Base-by-base conservation (phyloP, 2,888 invertebrate genomes). In the Drosophila putrida region DNA sequence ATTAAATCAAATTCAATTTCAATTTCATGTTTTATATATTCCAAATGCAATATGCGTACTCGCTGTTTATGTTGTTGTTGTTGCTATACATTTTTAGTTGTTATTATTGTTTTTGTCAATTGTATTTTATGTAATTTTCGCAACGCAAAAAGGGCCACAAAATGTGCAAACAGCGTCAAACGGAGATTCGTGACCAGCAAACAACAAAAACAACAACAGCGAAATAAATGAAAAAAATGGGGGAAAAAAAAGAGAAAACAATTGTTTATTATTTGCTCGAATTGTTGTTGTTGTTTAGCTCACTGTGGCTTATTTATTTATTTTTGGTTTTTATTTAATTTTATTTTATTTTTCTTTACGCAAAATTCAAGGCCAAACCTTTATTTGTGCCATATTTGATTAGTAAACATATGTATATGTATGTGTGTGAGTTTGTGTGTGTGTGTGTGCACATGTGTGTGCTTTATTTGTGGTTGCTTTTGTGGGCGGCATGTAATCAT, bases 281-380 rank as follows among this genome's bases (percentile, higher is more conserved):
- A 20, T 25, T 59, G 28, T 44, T 33, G 47, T 35, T 53, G 31
- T 15, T 66, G 33, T 53, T 57, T 36, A 28, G 33, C 57, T 44
- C 44, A 46, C 15, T 28, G 36, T 57, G 57, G 44, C 44, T 28
- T 36, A 46, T 46, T 36, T 44, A 20, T 11, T 53, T 33, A 47
- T 41, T 28, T 54, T 43, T 44, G 49, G 9, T 70, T 31, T 71
- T 68, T 62, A 46, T 51, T 60, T 54, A 28, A 11, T 38, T 47
- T 57, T 39, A 36, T 53, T 53, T 47, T 38, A 28, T 61, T 54
- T 53, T 66, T 71, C 57, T 61, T 65, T 41, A 80, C 78, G 78
- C 80, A 49, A 54, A 75, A 79, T 88, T 82, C 81, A 82, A 82
- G 81, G 81, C 86, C 86, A 82, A 69, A 71, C 80, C 80, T 85